Percentiles rank a stretch among this genome's conserved stretches.
phyloP scores from a whole-genome alignment of 2,888 invertebrate species.

The Himalopsyche anomala region DNA sequence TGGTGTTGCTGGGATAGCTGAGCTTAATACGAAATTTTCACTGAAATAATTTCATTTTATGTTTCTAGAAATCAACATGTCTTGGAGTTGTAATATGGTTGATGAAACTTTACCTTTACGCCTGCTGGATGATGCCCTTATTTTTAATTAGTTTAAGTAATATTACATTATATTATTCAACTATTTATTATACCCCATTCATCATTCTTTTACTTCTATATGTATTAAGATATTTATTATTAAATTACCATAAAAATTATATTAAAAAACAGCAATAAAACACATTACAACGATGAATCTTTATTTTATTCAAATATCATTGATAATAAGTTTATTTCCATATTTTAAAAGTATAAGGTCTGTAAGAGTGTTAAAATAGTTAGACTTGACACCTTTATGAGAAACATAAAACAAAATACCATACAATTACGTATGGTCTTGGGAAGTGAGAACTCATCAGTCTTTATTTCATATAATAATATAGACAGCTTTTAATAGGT shows the following conservation, averaged over 20 bases:
- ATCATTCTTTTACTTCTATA: background rate
- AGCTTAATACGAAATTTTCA: too few species aligned
- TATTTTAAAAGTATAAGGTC: too few species aligned
- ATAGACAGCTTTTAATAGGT: too few species aligned
- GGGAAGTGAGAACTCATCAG: too few species aligned
- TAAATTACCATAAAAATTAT: background rate
- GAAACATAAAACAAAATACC: too few species aligned
- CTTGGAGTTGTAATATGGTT: constrained; percentile 39
- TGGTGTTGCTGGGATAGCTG: too few species aligned
- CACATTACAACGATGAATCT: background rate
- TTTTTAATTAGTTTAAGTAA: background rate
- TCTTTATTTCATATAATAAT: too few species aligned
- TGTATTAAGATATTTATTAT: constrained; percentile 4
- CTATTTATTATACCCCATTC: constrained; percentile 47
- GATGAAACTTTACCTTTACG: constrained; percentile 28
- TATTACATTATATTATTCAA: constrained; percentile 40
- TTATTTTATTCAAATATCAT: too few species aligned
- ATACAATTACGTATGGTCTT: too few species aligned
- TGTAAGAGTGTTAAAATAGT: too few species aligned
- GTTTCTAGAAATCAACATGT: constrained; percentile 35
- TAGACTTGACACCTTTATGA: too few species aligned
- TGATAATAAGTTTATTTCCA: too few species aligned
- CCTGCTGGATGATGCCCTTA: constrained; percentile 45
- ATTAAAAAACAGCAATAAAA: background rate
- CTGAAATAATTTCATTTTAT: background rate